Base-by-base conservation (phyloP, 2,113 vertebrate species). In the Neodontobutis hainanensis region DNA sequence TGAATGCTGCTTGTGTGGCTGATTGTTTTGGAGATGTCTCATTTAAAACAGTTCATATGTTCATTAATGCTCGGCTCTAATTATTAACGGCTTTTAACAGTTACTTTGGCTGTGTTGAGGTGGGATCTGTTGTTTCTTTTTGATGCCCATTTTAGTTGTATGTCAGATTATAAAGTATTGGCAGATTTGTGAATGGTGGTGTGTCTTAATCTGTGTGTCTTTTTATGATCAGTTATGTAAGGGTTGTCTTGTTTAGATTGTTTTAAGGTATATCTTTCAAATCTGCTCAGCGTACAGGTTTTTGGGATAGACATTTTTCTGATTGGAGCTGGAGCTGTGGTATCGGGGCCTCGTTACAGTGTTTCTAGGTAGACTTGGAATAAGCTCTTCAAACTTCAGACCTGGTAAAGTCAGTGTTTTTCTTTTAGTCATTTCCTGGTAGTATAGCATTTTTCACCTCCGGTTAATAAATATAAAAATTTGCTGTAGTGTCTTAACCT, bases 21-120 rank as follows among this genome's bases (percentile, higher is more conserved):
- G 19, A 75, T 46, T 16, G 61, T 48, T 68, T n/a, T 35, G 56
- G 19, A 68, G 36, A 38, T 43, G 10, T 45, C 14, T 69, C 1
- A 14, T 48, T 51, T 16, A 48, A 4, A 6, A 43, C 60, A 16
- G 6, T 44, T 6, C 32, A 2, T 42, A 56, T n/a, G 19, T n/a
- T 63, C 44, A 9, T 56, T 61, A 50, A 47, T 32, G 42, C 11
- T 43, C 68, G 19, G 34, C 65, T 75, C 7, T 61, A 34, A 69
- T 12, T n/a, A 8, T 68, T 40, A 32, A 6, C 38, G 7, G 63
- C 16, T 87, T 90, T 86, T 88, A 85, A 72, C 68, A 57, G 61
- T 75, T 65, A 15, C 15, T 9, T 48, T 47, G 45, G 12, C 34
- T 45, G 19, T 10, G 10, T 69, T 62, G 51, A 14, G 27, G 59